Conservation (phyloP, 2,797 vertebrate genomes). For the Phataginus tetradactyla region DNA sequence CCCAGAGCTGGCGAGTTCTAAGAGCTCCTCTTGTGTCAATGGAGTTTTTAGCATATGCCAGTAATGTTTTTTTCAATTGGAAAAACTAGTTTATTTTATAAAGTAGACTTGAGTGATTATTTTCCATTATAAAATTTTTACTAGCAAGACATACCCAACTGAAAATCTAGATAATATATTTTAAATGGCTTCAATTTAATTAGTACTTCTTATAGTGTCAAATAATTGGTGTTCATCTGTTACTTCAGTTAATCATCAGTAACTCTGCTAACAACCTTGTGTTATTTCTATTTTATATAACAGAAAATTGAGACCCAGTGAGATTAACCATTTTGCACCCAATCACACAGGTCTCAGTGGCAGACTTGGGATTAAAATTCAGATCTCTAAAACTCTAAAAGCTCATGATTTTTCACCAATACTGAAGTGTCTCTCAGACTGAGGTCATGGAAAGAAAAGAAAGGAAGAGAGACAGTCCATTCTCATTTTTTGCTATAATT, state of each 20-base stretch:
- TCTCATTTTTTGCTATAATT: not conserved
- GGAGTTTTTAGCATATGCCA: not conserved
- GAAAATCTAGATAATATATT: slow-evolving; percentile 1
- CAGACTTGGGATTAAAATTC: slow-evolving; percentile 22
- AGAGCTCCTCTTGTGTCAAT: not conserved
- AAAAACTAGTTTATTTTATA: not conserved
- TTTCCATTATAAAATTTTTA: not conserved
- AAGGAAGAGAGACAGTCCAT: not conserved
- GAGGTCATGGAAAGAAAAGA: not conserved
- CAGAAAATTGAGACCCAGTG: not conserved
- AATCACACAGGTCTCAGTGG: not conserved
- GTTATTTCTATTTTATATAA: not conserved
- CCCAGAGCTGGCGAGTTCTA: not conserved
- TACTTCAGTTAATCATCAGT: not conserved
- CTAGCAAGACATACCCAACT: not conserved
- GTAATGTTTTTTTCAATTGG: not conserved
- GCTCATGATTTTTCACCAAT: not conserved
- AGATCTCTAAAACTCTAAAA: not conserved
- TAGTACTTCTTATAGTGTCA: not conserved
- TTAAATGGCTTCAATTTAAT: not conserved
- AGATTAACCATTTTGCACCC: not conserved
- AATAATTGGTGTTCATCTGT: not conserved
- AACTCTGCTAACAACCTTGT: not conserved
- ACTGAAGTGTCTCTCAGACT: not conserved
- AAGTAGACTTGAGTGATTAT: not conserved